Percentiles rank a stretch among this genome's conserved stretches.
phyloP scores from a whole-genome alignment of 2,113 vertebrate genomes.

The Pseudorhombus dupliciocellatus region DNA sequence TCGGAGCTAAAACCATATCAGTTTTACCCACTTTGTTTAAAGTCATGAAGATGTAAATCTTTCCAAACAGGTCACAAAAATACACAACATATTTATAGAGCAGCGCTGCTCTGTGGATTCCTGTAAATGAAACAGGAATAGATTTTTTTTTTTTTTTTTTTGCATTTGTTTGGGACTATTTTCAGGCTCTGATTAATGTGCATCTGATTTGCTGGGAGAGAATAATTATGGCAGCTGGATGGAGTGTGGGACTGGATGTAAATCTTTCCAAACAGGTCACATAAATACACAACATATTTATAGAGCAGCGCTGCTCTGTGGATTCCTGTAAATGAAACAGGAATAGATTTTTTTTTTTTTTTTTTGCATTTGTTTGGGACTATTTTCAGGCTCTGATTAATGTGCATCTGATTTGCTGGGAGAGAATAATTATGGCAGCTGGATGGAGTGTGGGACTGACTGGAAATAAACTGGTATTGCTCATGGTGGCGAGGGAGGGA shows the following conservation, averaged over 20 bases:
- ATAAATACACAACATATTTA: neutral
- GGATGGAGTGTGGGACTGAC: constrained; percentile 8
- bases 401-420: neutral
- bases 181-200: constrained; percentile 9
- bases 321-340: neutral
- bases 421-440: constrained; percentile 26
- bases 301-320: neutral
- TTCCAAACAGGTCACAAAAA: neutral
- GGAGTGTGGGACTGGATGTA: constrained; percentile 8
- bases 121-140: neutral
- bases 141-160: no score
- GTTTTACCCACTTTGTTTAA: no score
- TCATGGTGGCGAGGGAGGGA: constrained; percentile 3
- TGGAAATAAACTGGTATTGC: constrained; percentile 8
- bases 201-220: neutral
- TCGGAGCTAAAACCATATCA: no score
- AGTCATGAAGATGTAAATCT: neutral
- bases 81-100: neutral
- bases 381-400: constrained; percentile 17
- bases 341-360: no score
- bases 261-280: constrained; percentile 4
- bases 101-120: neutral
- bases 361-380: neutral
- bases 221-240: constrained; percentile 23
- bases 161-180: constrained; percentile 3